Evolutionary conservation across 2,797 vertebrate genomes (phyloP), one percentile per base, ranked within the genome.

Genomic region (Salarias fasciatus): DNA sequence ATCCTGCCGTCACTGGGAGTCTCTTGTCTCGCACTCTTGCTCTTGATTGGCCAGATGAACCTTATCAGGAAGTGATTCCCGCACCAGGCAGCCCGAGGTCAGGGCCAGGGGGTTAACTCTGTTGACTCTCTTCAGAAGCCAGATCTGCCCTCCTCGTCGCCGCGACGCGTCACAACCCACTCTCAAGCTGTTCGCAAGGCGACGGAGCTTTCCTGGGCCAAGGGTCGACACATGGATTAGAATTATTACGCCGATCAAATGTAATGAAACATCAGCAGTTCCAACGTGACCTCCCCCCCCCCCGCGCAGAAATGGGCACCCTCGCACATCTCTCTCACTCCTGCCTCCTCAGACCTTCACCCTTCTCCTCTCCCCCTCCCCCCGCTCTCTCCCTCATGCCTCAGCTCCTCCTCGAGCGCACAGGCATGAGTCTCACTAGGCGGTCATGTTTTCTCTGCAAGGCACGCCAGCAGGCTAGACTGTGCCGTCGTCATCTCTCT

Each of bases 361-460:
- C 33, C 12, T 40, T 24, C 30, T 4, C 30, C 30, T 31, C 56
- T 44, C 9, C 14, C 30, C 57, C 46, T 9, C 18, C 14, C 46
- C 35, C 38, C 41, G 1, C 18, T 1, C 45, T 58, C 5, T 6
- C 48, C 51, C 8, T 70, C 53, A 8, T 48, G 57, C 74, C 63
- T 57, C 58, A 5, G 47, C 56, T 58, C 49, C 41, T 46, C 44
- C 51, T 49, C 37, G 42, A 64, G 71, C 61, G 70, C 54, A 14
- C 57, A 71, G 60, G 56, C 79, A 63, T 51, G 77, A 71, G 64
- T 70, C 84, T 83, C 81, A 14, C 71, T 62, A 59, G 66, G 83
- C 61, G 67, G 68, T 82, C 78, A 49, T 89, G 86, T 88, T 88
- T 85, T 86, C 79, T 77, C 83, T 80, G 73, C 8, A 8, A 84